phyloP scores from a whole-genome alignment of 2,113 vertebrate species.

The Amblyopsis rosae region DNA sequence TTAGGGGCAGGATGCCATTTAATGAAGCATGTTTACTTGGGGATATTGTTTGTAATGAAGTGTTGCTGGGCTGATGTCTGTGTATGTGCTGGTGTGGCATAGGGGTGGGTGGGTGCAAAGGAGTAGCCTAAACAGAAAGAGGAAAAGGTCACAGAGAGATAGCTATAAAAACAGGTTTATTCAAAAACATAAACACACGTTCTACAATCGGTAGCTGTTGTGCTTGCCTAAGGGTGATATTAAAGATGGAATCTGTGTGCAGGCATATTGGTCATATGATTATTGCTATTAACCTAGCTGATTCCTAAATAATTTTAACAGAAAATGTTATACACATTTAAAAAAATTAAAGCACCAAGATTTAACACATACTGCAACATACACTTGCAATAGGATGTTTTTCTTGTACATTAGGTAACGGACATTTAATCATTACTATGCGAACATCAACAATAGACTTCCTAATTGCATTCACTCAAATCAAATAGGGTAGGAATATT shows the following conservation, averaged over 20 bases:
- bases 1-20: conserved; percentile 78
- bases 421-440: conserved; percentile 24
- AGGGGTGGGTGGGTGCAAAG: conserved; percentile 29
- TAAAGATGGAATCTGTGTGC: not conserved
- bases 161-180: conserved; percentile 1
- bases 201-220: conserved; percentile 11
- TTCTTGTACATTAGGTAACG: conserved; percentile 24
- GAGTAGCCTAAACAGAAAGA: conserved; percentile 24
- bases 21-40: conserved; percentile 83
- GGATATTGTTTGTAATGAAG: conserved; percentile 83
- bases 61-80: conserved; percentile 72
- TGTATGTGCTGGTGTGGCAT: conserved; percentile 48
- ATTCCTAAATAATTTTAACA: conserved; percentile 20
- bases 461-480: conserved; percentile 30
- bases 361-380: conserved; percentile 1
- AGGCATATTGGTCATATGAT: conserved; percentile 18
- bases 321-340: conserved; percentile 15
- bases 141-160: conserved; percentile 13
- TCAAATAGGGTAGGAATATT: conserved; percentile 20
- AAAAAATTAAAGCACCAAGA: conserved; percentile 6
- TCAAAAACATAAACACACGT: not conserved
- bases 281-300: conserved; percentile 13
- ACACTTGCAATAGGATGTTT: conserved; percentile 7
- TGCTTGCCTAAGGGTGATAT: conserved; percentile 17
- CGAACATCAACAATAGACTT: conserved; percentile 29